Evolutionary conservation across 2,113 vertebrate genomes (phyloP).

Genomic region (Rana temporaria): DNA sequence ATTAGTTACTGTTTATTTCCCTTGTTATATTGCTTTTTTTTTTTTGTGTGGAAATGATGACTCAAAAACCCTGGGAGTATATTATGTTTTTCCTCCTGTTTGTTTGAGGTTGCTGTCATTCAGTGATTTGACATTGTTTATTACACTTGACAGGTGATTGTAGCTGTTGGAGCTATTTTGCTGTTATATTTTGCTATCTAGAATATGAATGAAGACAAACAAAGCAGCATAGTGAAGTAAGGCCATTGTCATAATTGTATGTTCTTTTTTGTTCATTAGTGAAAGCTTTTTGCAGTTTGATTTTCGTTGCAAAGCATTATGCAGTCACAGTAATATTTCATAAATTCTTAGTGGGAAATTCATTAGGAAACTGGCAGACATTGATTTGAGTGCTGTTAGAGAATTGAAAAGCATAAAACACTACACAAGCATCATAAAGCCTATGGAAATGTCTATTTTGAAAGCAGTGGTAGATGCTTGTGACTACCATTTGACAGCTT

Average conservation of each 20-base stretch:
- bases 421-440: neutral
- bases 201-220: neutral
- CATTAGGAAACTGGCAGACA: neutral
- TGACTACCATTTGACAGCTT: neutral
- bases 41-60: neutral
- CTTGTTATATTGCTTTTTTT: too few relatives aligned
- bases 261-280: neutral
- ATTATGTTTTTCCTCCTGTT: neutral
- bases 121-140: neutral
- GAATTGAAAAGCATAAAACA: neutral
- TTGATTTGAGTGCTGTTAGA: neutral
- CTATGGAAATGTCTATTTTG: neutral
- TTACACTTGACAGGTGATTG: neutral
- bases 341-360: neutral
- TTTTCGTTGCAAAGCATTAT: too few relatives aligned
- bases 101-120: neutral
- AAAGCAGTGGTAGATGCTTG: too few relatives aligned
- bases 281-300: neutral
- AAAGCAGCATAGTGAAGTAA: neutral
- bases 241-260: neutral
- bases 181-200: neutral
- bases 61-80: neutral
- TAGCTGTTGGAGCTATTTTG: neutral
- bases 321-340: slow-evolving; percentile 11
- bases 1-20: too few relatives aligned